Base-by-base conservation (phyloP, 2,888 invertebrate genomes). In the Polymixis flavicincta region DNA sequence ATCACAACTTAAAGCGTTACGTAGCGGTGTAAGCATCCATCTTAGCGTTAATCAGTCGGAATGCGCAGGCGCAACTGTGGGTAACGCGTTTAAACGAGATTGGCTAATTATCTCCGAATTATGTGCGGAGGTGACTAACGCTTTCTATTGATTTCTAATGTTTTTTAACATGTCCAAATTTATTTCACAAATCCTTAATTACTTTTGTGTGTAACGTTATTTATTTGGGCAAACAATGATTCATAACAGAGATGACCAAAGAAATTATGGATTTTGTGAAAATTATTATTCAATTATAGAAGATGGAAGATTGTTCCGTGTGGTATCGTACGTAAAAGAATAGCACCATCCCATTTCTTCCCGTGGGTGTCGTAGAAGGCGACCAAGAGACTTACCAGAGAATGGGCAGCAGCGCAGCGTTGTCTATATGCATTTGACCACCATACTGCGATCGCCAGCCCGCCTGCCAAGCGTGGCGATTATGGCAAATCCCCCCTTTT, bases 21-120 rank as follows among this genome's bases (percentile, higher is more conserved):
- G 54, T 1, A n/a, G 8, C 80, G 65, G 85, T 85, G 86, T 86
- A 61, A 82, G 65, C 66, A 52, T 60, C 63, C 13, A 59, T 69
- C 77, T 64, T 50, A 74, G 85, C 82, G 89, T 80, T 90, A 90
- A 90, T 89, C 86, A 90, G 85, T 85, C 78, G 82, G 72, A 77
- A 84, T 83, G 84, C 84, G 76, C 83, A 76, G 69, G 84, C 83
- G 83, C 78, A 76, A 85, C 88, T 87, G 87, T 84, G 87, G 85
- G 88, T 87, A 83, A 82, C 89, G 83, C 80, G 86, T 87, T 87
- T 85, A 89, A 89, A 89, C 90, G 84, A 89, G 89, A 91, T 90
- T 89, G 90, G 87, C 83, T 90, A 87, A 91, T 92, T 92, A 92
- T 89, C 84, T 89, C 81, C 89, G 85, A 91, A 91, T 91, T 90